Conservation (phyloP, 2,797 vertebrate species). For the Rhabdophis nuchalis region DNA sequence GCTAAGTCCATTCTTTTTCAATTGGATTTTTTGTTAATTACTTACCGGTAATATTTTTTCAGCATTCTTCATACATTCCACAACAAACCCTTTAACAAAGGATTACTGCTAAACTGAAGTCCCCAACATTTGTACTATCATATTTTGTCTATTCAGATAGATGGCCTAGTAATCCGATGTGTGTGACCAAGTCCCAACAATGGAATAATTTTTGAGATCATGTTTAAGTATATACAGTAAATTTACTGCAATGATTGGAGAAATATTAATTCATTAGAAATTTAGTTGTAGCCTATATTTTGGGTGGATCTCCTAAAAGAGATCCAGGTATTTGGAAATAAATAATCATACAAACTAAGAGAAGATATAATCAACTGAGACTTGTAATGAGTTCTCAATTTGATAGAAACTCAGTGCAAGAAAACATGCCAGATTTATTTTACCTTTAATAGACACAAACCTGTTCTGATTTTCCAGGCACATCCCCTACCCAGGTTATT, state of each 20-base stretch:
- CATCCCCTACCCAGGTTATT: neutral
- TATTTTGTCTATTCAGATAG: neutral
- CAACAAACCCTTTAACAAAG: neutral
- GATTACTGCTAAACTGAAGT: neutral
- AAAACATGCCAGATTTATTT: neutral
- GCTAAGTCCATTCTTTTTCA: neutral
- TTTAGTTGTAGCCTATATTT: neutral
- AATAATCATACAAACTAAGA: neutral
- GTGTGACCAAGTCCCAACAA: neutral
- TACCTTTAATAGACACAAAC: neutral
- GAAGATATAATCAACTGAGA: neutral
- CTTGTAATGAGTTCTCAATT: neutral
- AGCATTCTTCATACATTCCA: neutral
- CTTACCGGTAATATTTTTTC: neutral
- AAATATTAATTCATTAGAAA: neutral
- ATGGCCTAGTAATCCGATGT: neutral
- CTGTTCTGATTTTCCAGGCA: neutral
- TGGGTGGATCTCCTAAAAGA: neutral
- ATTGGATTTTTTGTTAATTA: constrained; percentile 14
- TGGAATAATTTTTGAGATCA: neutral
- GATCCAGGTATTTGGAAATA: neutral
- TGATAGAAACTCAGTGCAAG: neutral
- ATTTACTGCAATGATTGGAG: neutral
- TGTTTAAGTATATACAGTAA: neutral
- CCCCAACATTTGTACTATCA: neutral